phyloP scores from a whole-genome alignment of 2,113 vertebrate species.

The Corydoras maculifer region DNA sequence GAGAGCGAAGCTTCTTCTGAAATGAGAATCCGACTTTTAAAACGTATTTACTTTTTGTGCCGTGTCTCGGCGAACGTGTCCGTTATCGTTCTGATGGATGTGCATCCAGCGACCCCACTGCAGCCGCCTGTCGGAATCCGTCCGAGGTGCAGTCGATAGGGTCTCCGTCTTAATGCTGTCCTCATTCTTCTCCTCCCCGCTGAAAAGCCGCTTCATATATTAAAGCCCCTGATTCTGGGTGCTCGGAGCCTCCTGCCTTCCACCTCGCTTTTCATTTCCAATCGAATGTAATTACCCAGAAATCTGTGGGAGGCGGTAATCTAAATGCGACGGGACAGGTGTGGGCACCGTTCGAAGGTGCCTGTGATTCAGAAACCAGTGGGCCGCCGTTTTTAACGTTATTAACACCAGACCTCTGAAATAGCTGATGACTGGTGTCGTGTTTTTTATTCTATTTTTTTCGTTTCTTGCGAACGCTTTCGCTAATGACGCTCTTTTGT shows the following conservation, averaged over 20 bases:
- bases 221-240: constrained; percentile 21
- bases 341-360: neutral
- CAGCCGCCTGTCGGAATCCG: constrained; percentile 30
- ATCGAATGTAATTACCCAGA: constrained; percentile 27
- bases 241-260: constrained; percentile 7
- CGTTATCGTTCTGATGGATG: constrained; percentile 32
- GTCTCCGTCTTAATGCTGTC: constrained; percentile 28
- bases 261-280: constrained; percentile 26
- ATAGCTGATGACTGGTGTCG: neutral
- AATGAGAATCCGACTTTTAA: neutral
- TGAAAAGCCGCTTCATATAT: constrained; percentile 34
- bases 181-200: constrained; percentile 33
- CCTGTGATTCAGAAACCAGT: neutral
- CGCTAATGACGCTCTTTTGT: neutral
- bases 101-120: constrained; percentile 7
- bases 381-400: neutral
- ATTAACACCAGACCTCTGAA: neutral
- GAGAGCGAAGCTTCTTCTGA: constrained; percentile 6
- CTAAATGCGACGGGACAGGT: constrained; percentile 29
- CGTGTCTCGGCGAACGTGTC: constrained; percentile 14
- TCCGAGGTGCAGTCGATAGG: constrained; percentile 27
- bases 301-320: constrained; percentile 19
- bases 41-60: neutral
- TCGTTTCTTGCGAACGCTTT: neutral
- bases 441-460: neutral